Percentiles rank a stretch among this genome's conserved stretches.
phyloP scores from a whole-genome alignment of 2,113 vertebrate genomes.

The Pagrus major region DNA sequence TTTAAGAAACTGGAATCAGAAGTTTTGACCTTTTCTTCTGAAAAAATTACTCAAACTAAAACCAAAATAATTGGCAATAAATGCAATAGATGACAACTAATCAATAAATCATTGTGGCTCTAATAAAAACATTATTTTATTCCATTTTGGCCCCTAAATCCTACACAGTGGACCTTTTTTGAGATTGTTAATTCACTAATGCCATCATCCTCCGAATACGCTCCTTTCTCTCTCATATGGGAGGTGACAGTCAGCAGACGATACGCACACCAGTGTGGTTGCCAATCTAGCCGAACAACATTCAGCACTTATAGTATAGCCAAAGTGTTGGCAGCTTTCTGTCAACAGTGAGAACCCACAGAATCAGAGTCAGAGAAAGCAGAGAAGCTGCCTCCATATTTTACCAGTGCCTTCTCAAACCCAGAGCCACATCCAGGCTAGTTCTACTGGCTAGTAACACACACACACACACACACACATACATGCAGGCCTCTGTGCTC shows the following conservation, averaged over 20 bases:
- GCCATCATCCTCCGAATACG: not conserved
- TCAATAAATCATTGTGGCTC: too few species aligned
- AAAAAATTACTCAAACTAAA: too few species aligned
- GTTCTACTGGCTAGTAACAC: constrained; percentile 44
- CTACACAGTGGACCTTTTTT: too few species aligned
- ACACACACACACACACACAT: constrained; percentile 16
- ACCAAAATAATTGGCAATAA: too few species aligned
- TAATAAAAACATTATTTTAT: too few species aligned
- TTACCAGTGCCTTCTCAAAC: constrained; percentile 77
- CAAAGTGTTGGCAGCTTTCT: constrained; percentile 66
- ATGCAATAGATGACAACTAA: too few species aligned
- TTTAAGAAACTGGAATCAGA: too few species aligned
- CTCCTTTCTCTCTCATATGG: not conserved
- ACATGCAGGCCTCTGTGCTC: constrained; percentile 23
- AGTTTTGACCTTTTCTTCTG: too few species aligned
- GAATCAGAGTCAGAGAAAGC: constrained; percentile 49
- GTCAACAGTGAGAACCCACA: constrained; percentile 51
- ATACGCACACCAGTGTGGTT: constrained; percentile 29
- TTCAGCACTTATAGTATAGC: constrained; percentile 65
- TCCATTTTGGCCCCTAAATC: too few species aligned
- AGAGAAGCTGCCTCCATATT: constrained; percentile 70
- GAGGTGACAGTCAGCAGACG: constrained; percentile 1
- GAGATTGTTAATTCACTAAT: not conserved
- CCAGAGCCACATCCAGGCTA: constrained; percentile 60
- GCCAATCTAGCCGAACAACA: constrained; percentile 53